Percentiles rank a stretch among this genome's conserved stretches.
phyloP scores from a whole-genome alignment of 2,797 vertebrate genomes.

The Champsocephalus gunnari region DNA sequence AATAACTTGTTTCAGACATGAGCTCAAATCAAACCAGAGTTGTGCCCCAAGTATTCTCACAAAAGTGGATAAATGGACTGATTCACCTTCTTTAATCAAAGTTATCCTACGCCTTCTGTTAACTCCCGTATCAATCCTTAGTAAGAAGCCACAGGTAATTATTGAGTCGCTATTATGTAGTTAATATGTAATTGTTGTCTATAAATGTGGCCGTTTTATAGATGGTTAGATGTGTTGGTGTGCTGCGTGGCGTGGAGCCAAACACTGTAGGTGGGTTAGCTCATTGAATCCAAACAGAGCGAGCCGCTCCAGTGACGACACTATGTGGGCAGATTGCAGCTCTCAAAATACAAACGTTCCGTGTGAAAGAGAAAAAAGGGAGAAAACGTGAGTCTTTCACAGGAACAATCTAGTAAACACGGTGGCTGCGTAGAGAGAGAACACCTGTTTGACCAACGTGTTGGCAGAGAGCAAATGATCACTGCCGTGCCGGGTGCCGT shows the following conservation, averaged over 20 bases:
- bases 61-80: neutral
- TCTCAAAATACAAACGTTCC: conserved; percentile 80
- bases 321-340: conserved; percentile 81
- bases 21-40: conserved; percentile 9
- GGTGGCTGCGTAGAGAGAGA: conserved; percentile 66
- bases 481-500: conserved; percentile 54
- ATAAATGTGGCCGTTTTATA: conserved; percentile 48
- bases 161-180: conserved; percentile 64
- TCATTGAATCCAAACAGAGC: conserved; percentile 86
- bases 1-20: conserved; percentile 14
- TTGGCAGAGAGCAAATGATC: conserved; percentile 43
- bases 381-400: conserved; percentile 75
- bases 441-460: conserved; percentile 82
- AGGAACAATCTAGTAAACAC: conserved; percentile 81
- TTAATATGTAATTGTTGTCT: conserved; percentile 80
- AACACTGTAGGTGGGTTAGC: conserved; percentile 83
- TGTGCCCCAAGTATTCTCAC: conserved; percentile 9
- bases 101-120: conserved; percentile 26
- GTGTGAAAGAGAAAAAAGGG: conserved; percentile 65
- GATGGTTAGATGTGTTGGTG: conserved; percentile 65
- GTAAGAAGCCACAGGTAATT: conserved; percentile 68
- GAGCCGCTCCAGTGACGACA: conserved; percentile 82
- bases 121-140: conserved; percentile 47
- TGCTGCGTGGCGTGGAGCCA: conserved; percentile 64
- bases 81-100: neutral